Base-by-base conservation (phyloP, 2,888 invertebrate species). In the Nudaria mundana region DNA sequence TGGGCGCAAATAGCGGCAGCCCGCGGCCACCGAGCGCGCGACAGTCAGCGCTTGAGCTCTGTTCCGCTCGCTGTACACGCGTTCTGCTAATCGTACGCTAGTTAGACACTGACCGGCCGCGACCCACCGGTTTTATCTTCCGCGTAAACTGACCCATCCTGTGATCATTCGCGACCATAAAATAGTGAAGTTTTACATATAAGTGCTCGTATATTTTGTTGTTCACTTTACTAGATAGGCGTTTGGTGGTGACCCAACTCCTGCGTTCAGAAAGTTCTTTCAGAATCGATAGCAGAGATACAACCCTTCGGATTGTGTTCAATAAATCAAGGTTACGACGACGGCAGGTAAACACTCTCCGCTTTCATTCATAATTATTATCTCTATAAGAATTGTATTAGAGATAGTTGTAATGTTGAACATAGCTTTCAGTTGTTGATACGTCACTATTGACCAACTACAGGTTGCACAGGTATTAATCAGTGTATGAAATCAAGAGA, bases 1-100 rank as follows among this genome's bases (percentile, higher is more conserved):
- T 72, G 74, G 72, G 76, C 78, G 77, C 80, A 82, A 83, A 84
- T 83, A 83, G 82, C 82, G 81, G 74, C 78, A 81, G 81, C 76
- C 80, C 80, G 75, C 78, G 76, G 74, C 77, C 75, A 60, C 55
- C 61, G 62, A 62, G 54, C 66, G 49, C 50, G 55, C 14, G 60
- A 52, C 76, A 74, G 72, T 71, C 64, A 66, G 71, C 74, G 70
- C 68, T 64, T 71, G 76, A 66, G 66, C 72, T 65, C 59, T 49
- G 57, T 47, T 44, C 49, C 54, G 59, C 61, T 52, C 51, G 56
- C 59, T 48, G 43, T 34, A 34, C 24, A 15, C 28, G 24, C 40
- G n/a, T n/a, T n/a, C n/a, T n/a, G n/a, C n/a, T n/a, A n/a, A n/a
- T n/a, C n/a, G n/a, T n/a, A n/a, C n/a, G n/a, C n/a, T n/a, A n/a